Evolutionary conservation across 2,797 vertebrate genomes (phyloP).

Genomic region (Onychomys torridus): DNA sequence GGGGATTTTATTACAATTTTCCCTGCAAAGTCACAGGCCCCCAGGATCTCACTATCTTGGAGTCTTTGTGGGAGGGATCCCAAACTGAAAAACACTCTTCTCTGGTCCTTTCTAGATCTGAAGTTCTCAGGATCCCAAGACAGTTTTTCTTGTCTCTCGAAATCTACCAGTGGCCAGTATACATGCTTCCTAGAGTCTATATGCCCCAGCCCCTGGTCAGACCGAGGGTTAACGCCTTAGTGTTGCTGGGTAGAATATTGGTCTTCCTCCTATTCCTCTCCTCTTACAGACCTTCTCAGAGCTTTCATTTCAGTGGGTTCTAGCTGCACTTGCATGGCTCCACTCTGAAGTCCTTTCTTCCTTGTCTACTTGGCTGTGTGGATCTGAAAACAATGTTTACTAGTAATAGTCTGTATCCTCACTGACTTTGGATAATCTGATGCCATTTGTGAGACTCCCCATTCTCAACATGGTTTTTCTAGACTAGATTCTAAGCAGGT

Average conservation of each 20-base stretch:
- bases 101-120: background rate
- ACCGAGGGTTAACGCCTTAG: background rate
- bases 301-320: background rate
- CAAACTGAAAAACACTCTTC: background rate
- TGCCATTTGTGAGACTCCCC: conserved; percentile 26
- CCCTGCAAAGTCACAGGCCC: background rate
- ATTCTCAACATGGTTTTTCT: conserved; percentile 1
- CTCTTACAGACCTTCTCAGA: conserved; percentile 11
- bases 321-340: background rate
- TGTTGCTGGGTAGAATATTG: background rate
- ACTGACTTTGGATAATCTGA: background rate
- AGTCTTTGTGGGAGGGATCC: background rate
- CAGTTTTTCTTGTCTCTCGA: background rate
- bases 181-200: background rate
- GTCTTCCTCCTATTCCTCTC: background rate
- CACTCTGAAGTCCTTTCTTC: background rate
- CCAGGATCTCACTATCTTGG: background rate
- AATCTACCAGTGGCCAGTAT: background rate
- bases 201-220: background rate
- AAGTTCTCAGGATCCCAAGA: background rate
- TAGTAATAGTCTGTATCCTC: too few species aligned
- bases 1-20: conserved; percentile 4
- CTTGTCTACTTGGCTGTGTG: background rate
- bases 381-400: conserved; percentile 21
- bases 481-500: conserved; percentile 31